Conservation (phyloP, 2,888 invertebrate genomes). For the Drosophila conformis region DNA sequence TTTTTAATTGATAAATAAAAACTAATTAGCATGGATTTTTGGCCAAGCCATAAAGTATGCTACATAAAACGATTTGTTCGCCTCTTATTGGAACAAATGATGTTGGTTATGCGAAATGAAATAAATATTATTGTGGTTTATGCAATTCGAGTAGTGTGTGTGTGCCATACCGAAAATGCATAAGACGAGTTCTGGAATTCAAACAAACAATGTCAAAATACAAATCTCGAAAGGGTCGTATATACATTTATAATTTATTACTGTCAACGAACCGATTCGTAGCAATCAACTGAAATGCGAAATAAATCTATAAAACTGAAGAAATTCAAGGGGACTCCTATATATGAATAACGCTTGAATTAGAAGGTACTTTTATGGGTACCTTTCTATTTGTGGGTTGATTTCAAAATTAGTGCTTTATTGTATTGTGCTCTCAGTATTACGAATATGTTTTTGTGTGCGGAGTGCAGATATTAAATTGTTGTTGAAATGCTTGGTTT, state of each 20-base stretch:
- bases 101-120: neutral
- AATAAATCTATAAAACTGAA: conserved; percentile 63
- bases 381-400: neutral
- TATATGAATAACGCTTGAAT: neutral
- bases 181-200: conserved; percentile 33
- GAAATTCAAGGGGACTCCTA: neutral
- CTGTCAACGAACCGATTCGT: conserved; percentile 26
- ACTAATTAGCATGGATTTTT: neutral
- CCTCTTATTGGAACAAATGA: neutral
- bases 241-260: conserved; percentile 37
- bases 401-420: neutral
- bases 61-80: neutral
- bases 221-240: conserved; percentile 28
- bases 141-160: neutral
- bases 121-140: neutral
- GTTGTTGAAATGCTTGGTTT: neutral
- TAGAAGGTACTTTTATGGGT: neutral
- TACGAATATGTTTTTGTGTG: too few species aligned
- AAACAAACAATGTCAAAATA: conserved; percentile 18
- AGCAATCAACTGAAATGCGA: conserved; percentile 51
- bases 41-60: neutral
- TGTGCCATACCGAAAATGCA: neutral
- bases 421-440: neutral
- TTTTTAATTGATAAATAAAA: neutral
- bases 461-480: too few species aligned